phyloP scores from a whole-genome alignment of 2,888 invertebrate species.

The Drosophila neonasuta region DNA sequence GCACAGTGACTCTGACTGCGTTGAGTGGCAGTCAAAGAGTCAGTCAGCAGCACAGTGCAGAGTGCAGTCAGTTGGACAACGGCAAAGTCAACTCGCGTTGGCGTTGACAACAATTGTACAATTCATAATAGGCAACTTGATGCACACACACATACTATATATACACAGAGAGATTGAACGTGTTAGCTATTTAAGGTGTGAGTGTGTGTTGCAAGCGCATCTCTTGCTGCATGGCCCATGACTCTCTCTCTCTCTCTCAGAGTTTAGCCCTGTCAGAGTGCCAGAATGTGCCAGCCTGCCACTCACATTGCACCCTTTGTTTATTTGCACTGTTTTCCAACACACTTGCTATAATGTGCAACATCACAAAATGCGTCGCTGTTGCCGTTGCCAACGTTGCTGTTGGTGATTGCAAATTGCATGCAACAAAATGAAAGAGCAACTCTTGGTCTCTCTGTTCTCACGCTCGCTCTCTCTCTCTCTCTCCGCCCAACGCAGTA shows the following conservation, averaged over 20 bases:
- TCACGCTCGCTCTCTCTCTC: no score
- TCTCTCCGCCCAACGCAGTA: slow-evolving; percentile 35
- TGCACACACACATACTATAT: slow-evolving; percentile 22
- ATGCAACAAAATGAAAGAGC: slow-evolving; percentile 53
- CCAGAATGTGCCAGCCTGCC: slow-evolving; percentile 29
- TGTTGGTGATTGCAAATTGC: slow-evolving; percentile 66
- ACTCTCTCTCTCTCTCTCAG: not conserved
- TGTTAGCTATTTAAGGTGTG: slow-evolving; percentile 58
- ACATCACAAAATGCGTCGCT: slow-evolving; percentile 39
- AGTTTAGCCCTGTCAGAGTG: slow-evolving; percentile 4
- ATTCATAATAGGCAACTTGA: slow-evolving; percentile 75
- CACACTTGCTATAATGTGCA: slow-evolving; percentile 66
- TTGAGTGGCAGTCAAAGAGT: slow-evolving; percentile 55
- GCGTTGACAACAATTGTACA: slow-evolving; percentile 75
- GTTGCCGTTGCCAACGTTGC: slow-evolving; percentile 32
- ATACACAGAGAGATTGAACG: slow-evolving; percentile 22
- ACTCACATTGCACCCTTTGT: slow-evolving; percentile 57
- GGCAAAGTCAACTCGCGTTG: slow-evolving; percentile 52
- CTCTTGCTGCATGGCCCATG: slow-evolving; percentile 37
- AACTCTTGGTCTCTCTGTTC: not conserved
- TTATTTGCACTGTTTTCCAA: slow-evolving; percentile 56
- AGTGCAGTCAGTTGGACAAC: slow-evolving; percentile 58
- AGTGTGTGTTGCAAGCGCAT: slow-evolving; percentile 40
- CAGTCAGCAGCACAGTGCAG: slow-evolving; percentile 40
- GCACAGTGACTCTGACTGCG: slow-evolving; percentile 22